Evolutionary conservation across 2,888 invertebrate species (phyloP), one percentile per base, ranked within the genome.

Genomic region (Brachyptera putata): DNA sequence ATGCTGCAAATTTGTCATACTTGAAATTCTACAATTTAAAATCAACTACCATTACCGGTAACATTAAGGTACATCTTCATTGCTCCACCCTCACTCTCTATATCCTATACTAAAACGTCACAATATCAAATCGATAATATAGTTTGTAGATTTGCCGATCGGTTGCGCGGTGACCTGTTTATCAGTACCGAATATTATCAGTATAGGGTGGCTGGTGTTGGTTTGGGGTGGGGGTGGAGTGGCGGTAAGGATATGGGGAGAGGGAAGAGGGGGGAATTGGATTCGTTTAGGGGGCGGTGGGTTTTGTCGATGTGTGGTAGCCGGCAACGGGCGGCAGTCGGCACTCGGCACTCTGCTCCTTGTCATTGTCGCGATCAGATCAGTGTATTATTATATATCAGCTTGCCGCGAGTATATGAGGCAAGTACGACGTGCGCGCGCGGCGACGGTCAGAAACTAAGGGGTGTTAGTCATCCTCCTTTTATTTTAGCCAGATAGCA

Each of bases 71-170:
- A n/a, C n/a, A n/a, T n/a, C n/a, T n/a, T n/a, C n/a, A n/a, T n/a
- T n/a, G n/a, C n/a, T n/a, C n/a, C n/a, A n/a, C n/a, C n/a, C n/a
- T n/a, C n/a, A n/a, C n/a, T n/a, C n/a, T n/a, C n/a, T n/a, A n/a
- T n/a, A n/a, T n/a, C n/a, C n/a, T n/a, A n/a, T n/a, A n/a, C n/a
- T n/a, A n/a, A n/a, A n/a, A 56, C 61, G 53, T 60, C 59, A n/a
- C n/a, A n/a, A 60, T 50, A 26, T 3, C 30, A n/a, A 50, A 50
- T 50, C 50, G 21, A 50, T 50, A 50, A 18, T 14, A 50, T 50
- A 50, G 50, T 50, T 50, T 30, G 50, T 50, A 30, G 56, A 49
- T 55, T 56, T 50, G 48, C 61, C 58, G 58, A 41, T 43, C 61
- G 61, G 56, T 53, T 30, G 48, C 55, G 63, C 63, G 30, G 30